Conservation (phyloP, 2,888 invertebrate genomes). For the Ophioninae sp. region DNA sequence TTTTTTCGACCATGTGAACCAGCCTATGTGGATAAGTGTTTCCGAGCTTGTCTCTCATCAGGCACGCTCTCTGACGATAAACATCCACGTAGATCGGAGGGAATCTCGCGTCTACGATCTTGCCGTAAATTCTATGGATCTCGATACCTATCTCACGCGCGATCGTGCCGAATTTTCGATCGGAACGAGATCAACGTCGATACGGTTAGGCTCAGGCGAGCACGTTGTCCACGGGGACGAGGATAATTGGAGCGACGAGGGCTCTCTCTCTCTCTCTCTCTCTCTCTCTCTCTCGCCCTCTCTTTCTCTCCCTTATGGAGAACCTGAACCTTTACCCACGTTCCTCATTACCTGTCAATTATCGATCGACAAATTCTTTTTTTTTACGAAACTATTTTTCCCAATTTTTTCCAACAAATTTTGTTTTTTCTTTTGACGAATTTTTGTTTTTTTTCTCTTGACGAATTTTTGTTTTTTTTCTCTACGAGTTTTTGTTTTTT, state of each 20-base stretch:
- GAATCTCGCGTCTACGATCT: constrained; percentile 58
- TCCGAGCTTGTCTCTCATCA: constrained; percentile 6
- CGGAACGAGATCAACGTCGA: constrained; percentile 44
- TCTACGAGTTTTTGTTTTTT: background rate
- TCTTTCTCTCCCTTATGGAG: too few relatives aligned
- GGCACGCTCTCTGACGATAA: constrained; percentile 37
- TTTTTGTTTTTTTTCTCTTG: background rate
- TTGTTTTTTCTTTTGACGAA: background rate
- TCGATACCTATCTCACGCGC: constrained; percentile 53
- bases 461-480: background rate
- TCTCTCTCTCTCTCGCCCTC: too few relatives aligned
- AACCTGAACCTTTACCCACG: too few relatives aligned
- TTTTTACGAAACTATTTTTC: background rate
- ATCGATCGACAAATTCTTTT: background rate
- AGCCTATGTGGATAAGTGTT: background rate
- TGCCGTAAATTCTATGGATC: constrained; percentile 31
- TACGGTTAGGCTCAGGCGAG: constrained; percentile 1
- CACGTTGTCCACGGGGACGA: background rate
- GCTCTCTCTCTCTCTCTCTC: background rate
- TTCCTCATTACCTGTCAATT: background rate
- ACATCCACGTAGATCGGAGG: constrained; percentile 30
- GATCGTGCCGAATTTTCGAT: constrained; percentile 52
- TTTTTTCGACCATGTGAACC: background rate
- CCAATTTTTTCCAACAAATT: background rate
- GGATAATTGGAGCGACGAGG: background rate